Conservation (phyloP, 2,113 vertebrate genomes). For the Cacatua alba region DNA sequence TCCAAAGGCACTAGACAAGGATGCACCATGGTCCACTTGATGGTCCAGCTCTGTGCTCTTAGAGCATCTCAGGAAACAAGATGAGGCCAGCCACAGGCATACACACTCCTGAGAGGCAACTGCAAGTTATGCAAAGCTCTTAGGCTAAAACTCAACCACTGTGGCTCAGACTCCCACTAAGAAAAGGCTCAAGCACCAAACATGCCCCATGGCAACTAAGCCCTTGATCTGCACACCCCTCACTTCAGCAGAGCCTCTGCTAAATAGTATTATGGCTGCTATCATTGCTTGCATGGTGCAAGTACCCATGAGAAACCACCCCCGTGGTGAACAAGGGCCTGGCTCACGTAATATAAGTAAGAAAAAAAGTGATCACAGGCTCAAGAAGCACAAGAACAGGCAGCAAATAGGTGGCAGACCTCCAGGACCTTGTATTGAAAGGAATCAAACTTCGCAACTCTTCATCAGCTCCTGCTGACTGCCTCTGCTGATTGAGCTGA, state of each 20-base stretch:
- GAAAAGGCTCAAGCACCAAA: background rate
- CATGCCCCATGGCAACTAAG: background rate
- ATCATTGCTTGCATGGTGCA: background rate
- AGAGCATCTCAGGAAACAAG: background rate
- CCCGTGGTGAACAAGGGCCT: background rate
- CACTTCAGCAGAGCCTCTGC: background rate
- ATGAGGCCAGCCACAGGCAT: background rate
- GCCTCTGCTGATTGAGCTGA: background rate
- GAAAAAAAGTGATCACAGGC: background rate
- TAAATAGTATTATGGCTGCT: background rate
- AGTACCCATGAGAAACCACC: background rate
- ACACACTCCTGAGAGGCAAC: background rate
- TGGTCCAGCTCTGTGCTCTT: background rate
- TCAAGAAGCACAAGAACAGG: background rate
- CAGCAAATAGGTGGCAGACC: background rate
- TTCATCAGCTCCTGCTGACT: background rate
- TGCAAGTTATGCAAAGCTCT: background rate
- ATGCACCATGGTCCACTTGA: background rate
- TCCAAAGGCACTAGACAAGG: background rate
- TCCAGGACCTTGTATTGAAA: background rate
- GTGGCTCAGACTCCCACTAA: background rate
- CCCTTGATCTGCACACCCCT: background rate
- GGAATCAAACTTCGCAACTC: background rate
- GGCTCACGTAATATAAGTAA: background rate
- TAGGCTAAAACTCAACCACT: background rate